These are phyloP conservation scores for Labrus mixtus DNA, from an alignment of 2,113 vertebrate species.

Conservation along the genomic window DNA sequence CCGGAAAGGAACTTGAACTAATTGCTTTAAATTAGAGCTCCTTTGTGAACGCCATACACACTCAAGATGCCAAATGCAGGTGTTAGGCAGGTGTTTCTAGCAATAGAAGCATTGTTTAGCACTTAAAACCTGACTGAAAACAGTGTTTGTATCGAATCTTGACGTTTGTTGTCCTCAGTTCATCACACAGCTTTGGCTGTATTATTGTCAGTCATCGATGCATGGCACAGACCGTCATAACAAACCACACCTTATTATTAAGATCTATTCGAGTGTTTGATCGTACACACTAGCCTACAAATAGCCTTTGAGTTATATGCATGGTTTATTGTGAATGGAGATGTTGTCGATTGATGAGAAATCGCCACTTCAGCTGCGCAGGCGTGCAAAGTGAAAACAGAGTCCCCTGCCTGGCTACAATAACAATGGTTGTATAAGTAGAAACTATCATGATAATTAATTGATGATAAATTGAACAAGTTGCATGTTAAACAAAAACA, in stretches of 20 bases:
- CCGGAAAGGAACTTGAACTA: neutral
- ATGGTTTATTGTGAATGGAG: constrained; percentile 20
- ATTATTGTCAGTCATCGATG: neutral
- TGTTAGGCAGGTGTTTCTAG: neutral
- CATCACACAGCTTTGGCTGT: neutral
- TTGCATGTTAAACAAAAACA: neutral
- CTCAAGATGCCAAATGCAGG: neutral
- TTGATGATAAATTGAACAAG: no score
- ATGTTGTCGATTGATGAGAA: constrained; percentile 29
- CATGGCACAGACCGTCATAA: neutral
- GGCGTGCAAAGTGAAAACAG: constrained; percentile 55
- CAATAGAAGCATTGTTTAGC: neutral
- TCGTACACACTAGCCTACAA: neutral
- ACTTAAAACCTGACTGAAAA: neutral
- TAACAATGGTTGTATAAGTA: constrained; percentile 25
- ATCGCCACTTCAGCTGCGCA: constrained; percentile 49
- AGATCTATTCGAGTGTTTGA: neutral
- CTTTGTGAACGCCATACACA: neutral
- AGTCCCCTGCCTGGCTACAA: constrained; percentile 31
- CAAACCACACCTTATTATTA: neutral
- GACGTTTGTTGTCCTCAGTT: neutral
- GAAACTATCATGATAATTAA: neutral
- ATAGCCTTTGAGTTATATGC: constrained; percentile 9
- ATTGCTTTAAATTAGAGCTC: neutral
- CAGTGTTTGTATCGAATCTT: no score